Evolutionary conservation across 2,888 invertebrate genomes (phyloP), one percentile per base, ranked within the genome.

Genomic region (Platerodrilus igneus): DNA sequence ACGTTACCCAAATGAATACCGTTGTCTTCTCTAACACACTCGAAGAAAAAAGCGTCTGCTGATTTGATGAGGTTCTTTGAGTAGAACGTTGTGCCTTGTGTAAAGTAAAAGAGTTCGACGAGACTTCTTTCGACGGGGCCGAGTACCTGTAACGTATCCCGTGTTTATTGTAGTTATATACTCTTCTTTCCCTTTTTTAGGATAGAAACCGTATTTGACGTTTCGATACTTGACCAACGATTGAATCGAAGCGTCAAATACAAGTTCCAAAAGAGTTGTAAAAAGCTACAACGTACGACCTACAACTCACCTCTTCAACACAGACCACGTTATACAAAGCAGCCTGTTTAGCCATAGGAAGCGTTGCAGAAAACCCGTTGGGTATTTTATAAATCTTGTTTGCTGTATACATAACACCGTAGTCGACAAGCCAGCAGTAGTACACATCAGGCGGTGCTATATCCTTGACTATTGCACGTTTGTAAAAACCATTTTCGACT

Each of bases 351-450:
- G 51, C 50, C 23, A 54, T 34, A 4, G 55, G 45, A 19, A 51
- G 51, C 6, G 33, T 23, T 13, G 32, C 43, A 13, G 42, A 37
- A 15, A 52, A 41, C 23, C 45, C 19, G 8, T 45, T 17, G 2
- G 58, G 50, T 16, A 61, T 20, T 41, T 54, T 52, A 38, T 46
- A 60, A 4, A 61, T 41, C 5, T 22, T 18, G 2, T 18, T 29
- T 11, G 45, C 38, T 36, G 53, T 37, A 19, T 46, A 34, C 33
- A 56, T 30, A 14, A 45, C 37, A 3, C 57, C 62, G 45, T 54
- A 52, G 48, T 63, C 63, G 6, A 59, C 31, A 23, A 62, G 41
- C 59, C 59, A 61, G 42, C 58, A 56, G 3, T 44, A 34, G 47
- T 53, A 58, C n/a, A n/a, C n/a, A 18, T 31, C 14, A 1, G 10